phyloP scores from a whole-genome alignment of 37 sponge, comb jelly and placozoan species.

The Cliona cf. orientalis region DNA sequence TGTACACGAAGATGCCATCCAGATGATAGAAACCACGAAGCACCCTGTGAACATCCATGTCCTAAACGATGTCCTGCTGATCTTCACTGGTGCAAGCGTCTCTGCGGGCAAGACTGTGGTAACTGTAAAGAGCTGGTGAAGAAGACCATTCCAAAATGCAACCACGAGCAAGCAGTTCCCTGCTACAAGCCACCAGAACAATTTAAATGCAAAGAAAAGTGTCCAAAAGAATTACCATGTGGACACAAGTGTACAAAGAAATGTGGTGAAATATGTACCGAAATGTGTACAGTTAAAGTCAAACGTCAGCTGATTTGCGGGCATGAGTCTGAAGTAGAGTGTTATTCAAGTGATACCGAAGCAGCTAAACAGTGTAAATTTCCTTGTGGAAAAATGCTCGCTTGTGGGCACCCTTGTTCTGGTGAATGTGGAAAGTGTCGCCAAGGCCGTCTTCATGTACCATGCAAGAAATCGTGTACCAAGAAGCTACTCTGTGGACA shows the following conservation, averaged over 20 bases:
- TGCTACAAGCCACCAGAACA: background rate
- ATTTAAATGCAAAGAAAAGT: slow-evolving; percentile 9
- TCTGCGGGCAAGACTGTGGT: slow-evolving; percentile 32
- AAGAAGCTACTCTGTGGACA: too few relatives aligned
- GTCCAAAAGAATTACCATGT: slow-evolving; percentile 39
- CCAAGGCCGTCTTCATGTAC: too few relatives aligned
- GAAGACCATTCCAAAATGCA: slow-evolving; percentile 35
- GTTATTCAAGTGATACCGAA: too few relatives aligned
- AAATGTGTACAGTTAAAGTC: slow-evolving; percentile 32
- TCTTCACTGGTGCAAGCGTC: too few relatives aligned
- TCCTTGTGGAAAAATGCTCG: too few relatives aligned
- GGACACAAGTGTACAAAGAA: slow-evolving; percentile 52
- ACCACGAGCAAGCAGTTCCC: slow-evolving; percentile 9
- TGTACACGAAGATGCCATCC: slow-evolving; percentile 64
- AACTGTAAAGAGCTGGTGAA: slow-evolving; percentile 19
- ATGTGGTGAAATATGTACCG: slow-evolving; percentile 32
- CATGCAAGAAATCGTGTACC: too few relatives aligned
- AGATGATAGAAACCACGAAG: slow-evolving; percentile 48
- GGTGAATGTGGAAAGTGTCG: too few relatives aligned
- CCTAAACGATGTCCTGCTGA: slow-evolving; percentile 24
- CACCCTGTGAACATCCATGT: too few relatives aligned
- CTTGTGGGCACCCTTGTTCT: too few relatives aligned
- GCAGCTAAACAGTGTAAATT: too few relatives aligned
- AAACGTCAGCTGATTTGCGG: slow-evolving; percentile 37
- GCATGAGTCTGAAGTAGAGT: slow-evolving; percentile 29